Conservation (phyloP, 1,140 invertebrate species). For the Apis florea region DNA sequence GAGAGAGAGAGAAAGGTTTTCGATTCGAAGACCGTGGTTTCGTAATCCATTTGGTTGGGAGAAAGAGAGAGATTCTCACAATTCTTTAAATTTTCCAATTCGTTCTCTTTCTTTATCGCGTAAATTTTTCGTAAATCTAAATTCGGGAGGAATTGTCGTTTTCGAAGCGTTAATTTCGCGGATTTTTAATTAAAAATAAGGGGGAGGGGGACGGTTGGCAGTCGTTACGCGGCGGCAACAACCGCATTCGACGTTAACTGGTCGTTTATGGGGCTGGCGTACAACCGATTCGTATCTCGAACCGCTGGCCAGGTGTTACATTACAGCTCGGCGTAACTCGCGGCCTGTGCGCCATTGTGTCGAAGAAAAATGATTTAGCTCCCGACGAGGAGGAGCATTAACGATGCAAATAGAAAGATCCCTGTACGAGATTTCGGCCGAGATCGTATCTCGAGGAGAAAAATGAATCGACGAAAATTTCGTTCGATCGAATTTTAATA, state of each 20-base stretch:
- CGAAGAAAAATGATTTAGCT: conserved; percentile 51
- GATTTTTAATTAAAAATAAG: too few species aligned
- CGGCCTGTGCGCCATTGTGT: conserved; percentile 26
- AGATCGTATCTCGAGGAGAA: conserved; percentile 3
- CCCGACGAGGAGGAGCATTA: conserved; percentile 15
- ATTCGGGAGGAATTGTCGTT: too few species aligned
- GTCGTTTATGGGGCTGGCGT: conserved; percentile 29
- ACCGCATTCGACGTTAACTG: conserved; percentile 36
- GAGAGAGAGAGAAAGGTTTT: conserved; percentile 36
- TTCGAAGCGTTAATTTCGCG: not conserved
- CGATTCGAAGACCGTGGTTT: conserved; percentile 15
- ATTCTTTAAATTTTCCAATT: too few species aligned
- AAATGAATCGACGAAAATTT: conserved; percentile 7
- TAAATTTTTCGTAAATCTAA: too few species aligned
- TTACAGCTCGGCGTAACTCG: conserved; percentile 43
- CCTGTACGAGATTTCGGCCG: not conserved
- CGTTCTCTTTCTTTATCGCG: too few species aligned
- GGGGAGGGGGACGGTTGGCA: not conserved
- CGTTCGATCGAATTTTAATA: not conserved
- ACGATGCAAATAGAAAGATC: conserved; percentile 49
- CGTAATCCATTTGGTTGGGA: conserved; percentile 10
- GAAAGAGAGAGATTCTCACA: too few species aligned
- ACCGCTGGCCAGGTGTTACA: conserved; percentile 45
- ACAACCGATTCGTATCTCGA: conserved; percentile 40
- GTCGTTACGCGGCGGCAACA: conserved; percentile 20